A percentile compares a stretch with the other conserved stretches of the same genome.
Conservation (phyloP, 2,113 vertebrate genomes). For the Dromas ardeola region DNA sequence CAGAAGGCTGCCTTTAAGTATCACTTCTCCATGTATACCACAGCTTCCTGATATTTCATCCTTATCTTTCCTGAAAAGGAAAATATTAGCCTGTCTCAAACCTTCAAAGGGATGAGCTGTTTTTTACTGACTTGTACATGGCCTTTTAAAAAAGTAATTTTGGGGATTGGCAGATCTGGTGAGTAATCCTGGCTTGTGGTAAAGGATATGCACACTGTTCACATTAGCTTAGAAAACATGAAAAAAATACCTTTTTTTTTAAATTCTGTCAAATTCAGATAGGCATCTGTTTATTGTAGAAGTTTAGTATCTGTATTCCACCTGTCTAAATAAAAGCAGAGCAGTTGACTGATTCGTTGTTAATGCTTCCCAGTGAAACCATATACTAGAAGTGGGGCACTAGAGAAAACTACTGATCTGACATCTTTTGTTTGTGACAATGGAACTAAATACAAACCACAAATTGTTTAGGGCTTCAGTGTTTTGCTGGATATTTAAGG, state of each 20-base stretch:
- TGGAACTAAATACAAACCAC: background rate
- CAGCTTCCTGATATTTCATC: background rate
- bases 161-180: slow-evolving; percentile 48
- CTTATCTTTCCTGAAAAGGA: slow-evolving; percentile 52
- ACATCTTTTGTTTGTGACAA: background rate
- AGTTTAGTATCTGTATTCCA: slow-evolving; percentile 32
- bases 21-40: background rate
- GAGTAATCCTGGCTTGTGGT: slow-evolving; percentile 34
- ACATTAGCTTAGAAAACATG: slow-evolving; percentile 12
- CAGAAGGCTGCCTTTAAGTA: slow-evolving; percentile 29
- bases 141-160: slow-evolving; percentile 58
- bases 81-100: slow-evolving; percentile 63
- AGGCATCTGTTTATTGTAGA: background rate
- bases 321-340: slow-evolving; percentile 16
- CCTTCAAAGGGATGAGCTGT: slow-evolving; percentile 48
- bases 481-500: background rate
- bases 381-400: background rate
- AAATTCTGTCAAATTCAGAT: slow-evolving; percentile 15
- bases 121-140: slow-evolving; percentile 51
- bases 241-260: slow-evolving; percentile 17
- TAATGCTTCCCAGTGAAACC: slow-evolving; percentile 30
- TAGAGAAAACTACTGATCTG: background rate
- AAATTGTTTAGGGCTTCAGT: background rate
- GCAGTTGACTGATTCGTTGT: slow-evolving; percentile 17
- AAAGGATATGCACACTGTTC: slow-evolving; percentile 26